Evolutionary conservation across 1,140 invertebrate species (phyloP), one percentile per base, ranked within the genome.

Genomic region (Drosophila leontia): DNA sequence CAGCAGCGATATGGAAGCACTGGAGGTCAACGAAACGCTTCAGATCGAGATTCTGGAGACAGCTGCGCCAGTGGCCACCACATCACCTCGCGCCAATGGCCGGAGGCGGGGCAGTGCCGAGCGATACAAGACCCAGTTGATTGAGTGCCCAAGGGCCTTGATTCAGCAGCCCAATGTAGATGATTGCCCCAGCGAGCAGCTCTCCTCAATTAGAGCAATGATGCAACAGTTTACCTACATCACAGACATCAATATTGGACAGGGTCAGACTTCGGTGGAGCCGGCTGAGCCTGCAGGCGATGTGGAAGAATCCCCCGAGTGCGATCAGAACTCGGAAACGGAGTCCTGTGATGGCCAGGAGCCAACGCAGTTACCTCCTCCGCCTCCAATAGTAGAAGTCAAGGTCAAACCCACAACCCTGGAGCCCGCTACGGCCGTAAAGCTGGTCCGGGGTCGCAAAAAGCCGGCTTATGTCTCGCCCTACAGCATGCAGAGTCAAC

Each of bases 371-470:
- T 12, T 72, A n/a, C 69, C 69, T 42, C 53, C 69, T 59, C 69
- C 63, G 6, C 69, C 63, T n/a, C 32, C 50, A 23, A 6, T 71
- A 17, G 37, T 45, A 17, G 64, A 59, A 12, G 29, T 34, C 0
- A 72, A 55, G n/a, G 15, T 23, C 12, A 61, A 77, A 13, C 48
- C 74, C 12, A 53, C 56, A 19, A 69, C 67, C 7, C 29, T 90
- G 29, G 69, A 78, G 19, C 81, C 82, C 0, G 78, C 81, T 6
- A 94, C 86, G 7, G 81, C 85, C 8, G 70, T 94, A 0, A 98
- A 97, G 92, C 94, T 92, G 2, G 95, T 98, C 34, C 93, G 97
- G 55, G 97, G 97, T 0, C 93, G 96, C 51, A 95, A 97, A 80
- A 97, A 96, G 90, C 94, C 95, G 0, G 92, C 95, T 3, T 97